Conservation (phyloP, 2,888 invertebrate species). For the Drosophila maculinotata region DNA sequence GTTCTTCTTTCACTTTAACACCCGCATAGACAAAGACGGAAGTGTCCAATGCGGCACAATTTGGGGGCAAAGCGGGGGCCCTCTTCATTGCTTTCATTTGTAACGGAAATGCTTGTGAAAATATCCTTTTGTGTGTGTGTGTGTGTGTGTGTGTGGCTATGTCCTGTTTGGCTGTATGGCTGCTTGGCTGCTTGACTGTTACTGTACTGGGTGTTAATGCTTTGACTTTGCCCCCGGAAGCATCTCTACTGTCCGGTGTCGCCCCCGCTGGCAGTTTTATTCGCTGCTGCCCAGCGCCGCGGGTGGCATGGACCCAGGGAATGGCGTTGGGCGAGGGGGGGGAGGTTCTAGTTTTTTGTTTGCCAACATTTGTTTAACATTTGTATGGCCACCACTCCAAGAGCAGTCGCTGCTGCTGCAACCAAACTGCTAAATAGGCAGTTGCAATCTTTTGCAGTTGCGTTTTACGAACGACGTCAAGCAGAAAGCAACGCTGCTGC, state of each 20-base stretch:
- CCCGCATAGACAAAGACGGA: slow-evolving; percentile 72
- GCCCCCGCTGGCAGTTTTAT: slow-evolving; percentile 71
- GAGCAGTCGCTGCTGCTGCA: slow-evolving; percentile 21
- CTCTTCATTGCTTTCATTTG: slow-evolving; percentile 76
- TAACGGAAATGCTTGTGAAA: slow-evolving; percentile 80
- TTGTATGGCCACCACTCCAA: slow-evolving; percentile 41
- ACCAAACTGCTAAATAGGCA: slow-evolving; percentile 35
- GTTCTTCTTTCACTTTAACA: slow-evolving; percentile 15
- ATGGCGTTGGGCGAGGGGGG: neutral
- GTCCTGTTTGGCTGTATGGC: slow-evolving; percentile 24
- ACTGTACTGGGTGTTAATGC: slow-evolving; percentile 66
- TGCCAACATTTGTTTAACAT: slow-evolving; percentile 32
- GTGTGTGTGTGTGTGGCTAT: slow-evolving; percentile 10
- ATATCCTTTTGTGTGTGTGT: slow-evolving; percentile 60
- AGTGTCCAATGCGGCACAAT: slow-evolving; percentile 58
- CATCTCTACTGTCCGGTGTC: slow-evolving; percentile 64
- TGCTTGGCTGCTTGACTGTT: neutral
- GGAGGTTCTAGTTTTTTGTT: too few relatives aligned
- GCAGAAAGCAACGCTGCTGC: slow-evolving; percentile 14
- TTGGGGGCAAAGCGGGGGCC: slow-evolving; percentile 7
- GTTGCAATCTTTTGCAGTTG: slow-evolving; percentile 49
- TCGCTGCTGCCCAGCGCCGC: slow-evolving; percentile 21
- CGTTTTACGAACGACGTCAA: slow-evolving; percentile 13
- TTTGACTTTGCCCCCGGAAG: slow-evolving; percentile 71
- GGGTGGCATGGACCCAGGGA: slow-evolving; percentile 24